Evolutionary conservation across 53 echinoderm and acorn worm species (phyloP), one percentile per base, ranked within the genome.

Genomic region (Mesocentrotus franciscanus): DNA sequence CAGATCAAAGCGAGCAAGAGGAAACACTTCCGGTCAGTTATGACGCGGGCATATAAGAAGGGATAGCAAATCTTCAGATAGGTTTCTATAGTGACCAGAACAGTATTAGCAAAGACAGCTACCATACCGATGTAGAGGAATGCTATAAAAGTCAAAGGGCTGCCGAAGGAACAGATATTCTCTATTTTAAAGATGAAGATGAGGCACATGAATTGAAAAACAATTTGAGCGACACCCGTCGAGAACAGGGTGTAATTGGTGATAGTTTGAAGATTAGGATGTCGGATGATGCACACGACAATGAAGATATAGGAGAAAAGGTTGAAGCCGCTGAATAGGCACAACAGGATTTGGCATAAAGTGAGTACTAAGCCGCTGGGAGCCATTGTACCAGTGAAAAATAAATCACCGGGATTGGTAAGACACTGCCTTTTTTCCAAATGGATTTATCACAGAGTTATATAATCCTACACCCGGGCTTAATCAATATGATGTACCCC

Each of bases 51-150:
- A 49, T 92, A 92, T 18, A 22, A 27, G 56, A 92, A 92, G 10
- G 92, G 92, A 74, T 92, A 57, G 56, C 92, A 92, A 1, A 92
- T 57, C 72, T 92, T 92, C 5, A 92, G 75, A 56, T 71, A 92
- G 11, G 92, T 92, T 27, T 92, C 92, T 66, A 72, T 92, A 15
- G 92, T 68, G 8, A 92, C 92, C 27, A 92, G 55, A 39, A 92
- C 68, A 22, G 92, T 92, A 33, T 71, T 71, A 70, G 56, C 39
- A 92, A 92, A 92, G 36, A 92, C 55, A n/a, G 92, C 26, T 1
- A 27, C n/a, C 64, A 64, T 34, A 1, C 34, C 66, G 10, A 90
- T 61, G 56, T 35, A 17, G 61, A 64, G 13, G 13, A 90, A 32
- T 27, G 62, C 61, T 10, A 90, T 0, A 32, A 90, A 64, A 61